phyloP scores from a whole-genome alignment of 2,113 vertebrate species.

The Xiphias gladius region DNA sequence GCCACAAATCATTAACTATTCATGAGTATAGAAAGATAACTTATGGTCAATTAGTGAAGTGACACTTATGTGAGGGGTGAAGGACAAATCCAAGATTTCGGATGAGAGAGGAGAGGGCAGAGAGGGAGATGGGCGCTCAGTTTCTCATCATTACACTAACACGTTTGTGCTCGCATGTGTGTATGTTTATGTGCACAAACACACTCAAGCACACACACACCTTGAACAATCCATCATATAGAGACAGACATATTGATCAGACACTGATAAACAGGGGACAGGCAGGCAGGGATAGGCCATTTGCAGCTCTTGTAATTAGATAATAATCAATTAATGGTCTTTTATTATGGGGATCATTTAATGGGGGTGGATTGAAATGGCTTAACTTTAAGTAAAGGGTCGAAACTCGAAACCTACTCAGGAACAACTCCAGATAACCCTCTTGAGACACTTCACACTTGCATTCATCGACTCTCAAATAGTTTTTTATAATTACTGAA shows the following conservation, averaged over 20 bases:
- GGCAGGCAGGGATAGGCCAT: slow-evolving; percentile 61
- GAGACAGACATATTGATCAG: slow-evolving; percentile 83
- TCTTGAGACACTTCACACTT: not conserved
- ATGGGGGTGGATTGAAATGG: slow-evolving; percentile 47
- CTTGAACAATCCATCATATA: slow-evolving; percentile 61
- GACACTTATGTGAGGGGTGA: slow-evolving; percentile 70
- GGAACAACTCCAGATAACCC: slow-evolving; percentile 3
- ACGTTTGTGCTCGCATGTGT: slow-evolving; percentile 26
- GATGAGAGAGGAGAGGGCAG: slow-evolving; percentile 40
- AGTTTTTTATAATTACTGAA: not conserved
- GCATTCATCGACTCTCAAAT: not conserved
- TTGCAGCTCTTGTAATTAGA: slow-evolving; percentile 66
- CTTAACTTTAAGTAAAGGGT: slow-evolving; percentile 55
- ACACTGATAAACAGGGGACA: slow-evolving; percentile 65
- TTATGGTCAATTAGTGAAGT: slow-evolving; percentile 74
- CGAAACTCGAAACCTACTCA: slow-evolving; percentile 44
- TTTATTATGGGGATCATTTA: slow-evolving; percentile 66
- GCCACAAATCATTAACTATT: slow-evolving; percentile 77
- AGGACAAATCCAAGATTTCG: slow-evolving; percentile 66
- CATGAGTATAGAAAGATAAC: slow-evolving; percentile 74
- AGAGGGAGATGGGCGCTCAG: slow-evolving; percentile 21
- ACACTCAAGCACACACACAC: slow-evolving; percentile 19
- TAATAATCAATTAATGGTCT: slow-evolving; percentile 79
- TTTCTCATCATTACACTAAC: slow-evolving; percentile 61
- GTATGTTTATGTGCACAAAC: not conserved